Conservation (phyloP, 2,113 vertebrate genomes). For the Notarius quadriscutis region DNA sequence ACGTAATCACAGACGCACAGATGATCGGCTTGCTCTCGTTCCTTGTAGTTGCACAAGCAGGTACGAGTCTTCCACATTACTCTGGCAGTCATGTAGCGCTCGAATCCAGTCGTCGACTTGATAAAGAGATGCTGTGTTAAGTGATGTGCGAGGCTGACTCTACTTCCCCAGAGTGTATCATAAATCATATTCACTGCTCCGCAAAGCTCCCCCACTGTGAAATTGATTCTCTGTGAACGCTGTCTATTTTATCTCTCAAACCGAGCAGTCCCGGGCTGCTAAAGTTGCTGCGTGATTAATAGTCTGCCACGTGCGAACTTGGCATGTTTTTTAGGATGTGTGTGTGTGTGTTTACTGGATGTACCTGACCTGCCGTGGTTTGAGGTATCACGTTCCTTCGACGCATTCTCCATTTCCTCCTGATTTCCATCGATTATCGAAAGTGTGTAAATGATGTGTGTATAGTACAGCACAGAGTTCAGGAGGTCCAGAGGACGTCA, state of each 20-base stretch:
- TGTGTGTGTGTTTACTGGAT: neutral
- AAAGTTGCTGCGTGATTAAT: constrained; percentile 33
- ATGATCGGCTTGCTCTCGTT: neutral
- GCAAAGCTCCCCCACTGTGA: constrained; percentile 38
- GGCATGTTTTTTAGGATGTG: neutral
- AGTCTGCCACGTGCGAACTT: constrained; percentile 27
- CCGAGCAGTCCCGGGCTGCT: neutral
- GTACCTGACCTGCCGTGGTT: neutral
- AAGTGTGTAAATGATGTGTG: neutral
- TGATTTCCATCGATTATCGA: neutral
- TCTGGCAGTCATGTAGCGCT: neutral
- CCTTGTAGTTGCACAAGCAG: neutral
- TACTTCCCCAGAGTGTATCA: constrained; percentile 24
- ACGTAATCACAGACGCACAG: neutral
- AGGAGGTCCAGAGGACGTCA: neutral
- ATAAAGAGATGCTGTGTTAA: constrained; percentile 34
- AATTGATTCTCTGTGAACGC: constrained; percentile 40
- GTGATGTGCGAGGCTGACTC: constrained; percentile 34
- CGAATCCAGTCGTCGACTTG: neutral
- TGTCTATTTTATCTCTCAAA: constrained; percentile 46
- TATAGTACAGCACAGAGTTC: neutral
- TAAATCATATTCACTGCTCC: constrained; percentile 41
- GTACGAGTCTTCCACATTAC: no score
- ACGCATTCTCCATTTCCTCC: neutral
- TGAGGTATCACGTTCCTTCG: neutral